A percentile compares a stretch with the other conserved stretches of the same genome.
Evolutionary conservation across 2,888 invertebrate species (phyloP).

Genomic region (Chrysina gloriosa): DNA sequence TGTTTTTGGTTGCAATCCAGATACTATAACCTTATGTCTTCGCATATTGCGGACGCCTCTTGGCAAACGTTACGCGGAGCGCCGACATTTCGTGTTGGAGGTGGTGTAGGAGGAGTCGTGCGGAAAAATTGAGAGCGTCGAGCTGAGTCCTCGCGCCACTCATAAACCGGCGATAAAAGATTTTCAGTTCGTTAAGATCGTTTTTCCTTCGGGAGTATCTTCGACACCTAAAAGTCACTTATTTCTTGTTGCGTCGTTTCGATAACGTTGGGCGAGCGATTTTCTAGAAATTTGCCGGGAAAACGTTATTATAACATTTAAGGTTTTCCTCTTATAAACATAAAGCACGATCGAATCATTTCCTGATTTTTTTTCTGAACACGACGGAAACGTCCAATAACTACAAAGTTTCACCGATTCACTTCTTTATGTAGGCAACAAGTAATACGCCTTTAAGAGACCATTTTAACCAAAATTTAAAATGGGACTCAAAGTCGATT

Average conservation of each 20-base stretch:
- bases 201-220: slow-evolving; percentile 7
- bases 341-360: too few species aligned
- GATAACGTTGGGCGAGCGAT: not conserved
- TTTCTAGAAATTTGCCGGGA: slow-evolving; percentile 7
- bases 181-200: slow-evolving; percentile 33
- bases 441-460: too few species aligned
- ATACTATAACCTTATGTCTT: slow-evolving; percentile 64
- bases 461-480: too few species aligned
- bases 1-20: slow-evolving; percentile 67
- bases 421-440: too few species aligned
- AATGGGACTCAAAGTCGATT: too few species aligned
- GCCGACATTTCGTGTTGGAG: slow-evolving; percentile 4
- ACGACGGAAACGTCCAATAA: too few species aligned
- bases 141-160: slow-evolving; percentile 17
- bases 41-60: slow-evolving; percentile 52
- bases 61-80: slow-evolving; percentile 56
- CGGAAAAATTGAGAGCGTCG: slow-evolving; percentile 33
- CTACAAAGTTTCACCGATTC: too few species aligned
- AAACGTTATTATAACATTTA: not conserved
- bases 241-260: slow-evolving; percentile 10
- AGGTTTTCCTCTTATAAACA: not conserved
- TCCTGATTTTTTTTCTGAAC: too few species aligned
- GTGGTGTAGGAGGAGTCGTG: slow-evolving; percentile 25
- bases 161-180: slow-evolving; percentile 32
- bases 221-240: slow-evolving; percentile 31